Conservation (phyloP, 1,140 invertebrate genomes). For the Drosophila erecta region DNA sequence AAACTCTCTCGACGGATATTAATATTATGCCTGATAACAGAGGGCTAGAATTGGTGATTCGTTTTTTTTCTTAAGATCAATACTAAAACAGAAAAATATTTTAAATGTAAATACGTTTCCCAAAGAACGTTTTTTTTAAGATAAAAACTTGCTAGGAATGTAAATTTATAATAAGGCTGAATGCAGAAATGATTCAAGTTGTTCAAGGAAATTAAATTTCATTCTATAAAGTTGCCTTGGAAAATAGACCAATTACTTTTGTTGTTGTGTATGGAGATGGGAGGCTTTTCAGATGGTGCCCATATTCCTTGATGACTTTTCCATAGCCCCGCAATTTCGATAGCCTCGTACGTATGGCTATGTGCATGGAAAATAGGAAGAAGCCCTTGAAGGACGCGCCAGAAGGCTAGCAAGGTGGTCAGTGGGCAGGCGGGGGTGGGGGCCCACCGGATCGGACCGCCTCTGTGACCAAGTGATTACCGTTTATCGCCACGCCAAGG, state of each 20-base stretch:
- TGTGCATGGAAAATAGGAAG: constrained; percentile 19
- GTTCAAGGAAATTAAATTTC: too few relatives aligned
- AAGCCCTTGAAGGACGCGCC: constrained; percentile 39
- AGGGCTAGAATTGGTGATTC: too few relatives aligned
- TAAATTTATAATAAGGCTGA: too few relatives aligned
- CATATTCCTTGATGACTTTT: constrained; percentile 25
- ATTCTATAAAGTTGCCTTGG: not conserved
- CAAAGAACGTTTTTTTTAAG: too few relatives aligned
- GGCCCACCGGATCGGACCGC: constrained; percentile 28
- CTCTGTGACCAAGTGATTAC: constrained; percentile 77
- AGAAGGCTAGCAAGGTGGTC: constrained; percentile 14
- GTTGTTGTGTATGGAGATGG: constrained; percentile 6
- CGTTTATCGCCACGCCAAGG: constrained; percentile 72
- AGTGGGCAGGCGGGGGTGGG: not conserved
- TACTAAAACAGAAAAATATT: too few relatives aligned
- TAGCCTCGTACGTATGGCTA: constrained; percentile 7
- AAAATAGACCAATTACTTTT: constrained; percentile 10
- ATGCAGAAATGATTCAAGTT: too few relatives aligned
- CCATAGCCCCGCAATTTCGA: constrained; percentile 22
- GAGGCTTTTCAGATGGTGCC: constrained; percentile 12
- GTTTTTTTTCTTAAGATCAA: too few relatives aligned
- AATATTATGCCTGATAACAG: too few relatives aligned
- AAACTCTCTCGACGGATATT: too few relatives aligned
- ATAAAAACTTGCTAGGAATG: not conserved
- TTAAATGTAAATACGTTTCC: too few relatives aligned